Conservation (phyloP, 2,113 vertebrate genomes). For the Pampusana beccarii region DNA sequence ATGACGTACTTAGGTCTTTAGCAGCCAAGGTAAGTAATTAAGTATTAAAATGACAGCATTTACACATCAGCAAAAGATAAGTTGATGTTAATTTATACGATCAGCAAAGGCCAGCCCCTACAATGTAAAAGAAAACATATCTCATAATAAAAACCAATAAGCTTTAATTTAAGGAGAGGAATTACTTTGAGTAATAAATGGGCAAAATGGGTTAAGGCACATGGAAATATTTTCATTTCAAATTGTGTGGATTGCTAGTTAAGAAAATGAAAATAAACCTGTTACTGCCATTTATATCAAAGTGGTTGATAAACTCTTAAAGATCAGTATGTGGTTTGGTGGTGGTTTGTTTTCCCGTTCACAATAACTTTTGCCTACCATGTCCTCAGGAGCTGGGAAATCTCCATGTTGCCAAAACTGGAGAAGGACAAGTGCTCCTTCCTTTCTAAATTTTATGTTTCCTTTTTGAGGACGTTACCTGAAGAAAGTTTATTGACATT, state of each 20-base stretch:
- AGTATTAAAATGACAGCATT: background rate
- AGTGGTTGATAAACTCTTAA: background rate
- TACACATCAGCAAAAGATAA: background rate
- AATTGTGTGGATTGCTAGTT: background rate
- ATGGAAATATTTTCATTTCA: background rate
- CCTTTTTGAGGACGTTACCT: background rate
- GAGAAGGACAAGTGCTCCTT: background rate
- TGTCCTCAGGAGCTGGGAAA: background rate
- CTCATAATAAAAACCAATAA: background rate
- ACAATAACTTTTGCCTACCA: background rate
- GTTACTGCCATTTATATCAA: background rate
- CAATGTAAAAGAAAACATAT: background rate
- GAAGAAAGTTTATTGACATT: background rate
- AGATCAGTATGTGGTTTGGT: background rate
- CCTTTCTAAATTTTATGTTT: background rate
- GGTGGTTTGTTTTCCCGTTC: no score
- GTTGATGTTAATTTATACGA: background rate
- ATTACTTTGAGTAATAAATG: background rate
- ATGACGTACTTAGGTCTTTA: background rate
- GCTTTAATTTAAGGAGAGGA: background rate
- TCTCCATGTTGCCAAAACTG: background rate
- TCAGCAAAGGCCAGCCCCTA: background rate
- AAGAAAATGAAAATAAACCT: background rate
- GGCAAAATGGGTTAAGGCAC: no score
- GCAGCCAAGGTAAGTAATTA: background rate